Percentiles rank a stretch among this genome's conserved stretches.
Conservation (phyloP, 2,888 invertebrate species). For the Drosophila setosimentum region DNA sequence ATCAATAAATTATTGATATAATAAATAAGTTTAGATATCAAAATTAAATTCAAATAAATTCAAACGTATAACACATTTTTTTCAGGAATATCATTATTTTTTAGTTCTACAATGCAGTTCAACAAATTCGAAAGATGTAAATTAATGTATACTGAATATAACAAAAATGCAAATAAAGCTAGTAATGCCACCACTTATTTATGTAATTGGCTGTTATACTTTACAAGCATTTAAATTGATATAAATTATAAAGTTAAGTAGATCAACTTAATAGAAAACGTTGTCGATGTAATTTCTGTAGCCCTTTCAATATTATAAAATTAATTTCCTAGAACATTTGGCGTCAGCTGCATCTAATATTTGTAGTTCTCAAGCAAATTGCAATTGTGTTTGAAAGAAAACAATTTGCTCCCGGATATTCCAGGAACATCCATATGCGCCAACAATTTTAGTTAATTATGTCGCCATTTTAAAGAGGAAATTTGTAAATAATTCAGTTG, state of each 20-base stretch:
- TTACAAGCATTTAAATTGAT: neutral
- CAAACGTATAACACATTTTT: neutral
- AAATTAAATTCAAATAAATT: neutral
- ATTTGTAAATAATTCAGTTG: constrained; percentile 67
- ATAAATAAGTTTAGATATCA: neutral
- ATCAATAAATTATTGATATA: neutral
- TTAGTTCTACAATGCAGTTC: neutral
- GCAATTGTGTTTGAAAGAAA: constrained; percentile 13
- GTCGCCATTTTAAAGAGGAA: constrained; percentile 71
- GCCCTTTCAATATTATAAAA: neutral
- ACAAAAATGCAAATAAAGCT: neutral
- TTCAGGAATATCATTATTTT: neutral
- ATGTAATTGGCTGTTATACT: neutral
- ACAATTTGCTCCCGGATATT: neutral
- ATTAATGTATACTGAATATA: neutral
- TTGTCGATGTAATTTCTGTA: neutral
- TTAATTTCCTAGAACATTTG: constrained; percentile 6
- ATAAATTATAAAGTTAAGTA: neutral
- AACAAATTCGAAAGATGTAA: neutral
- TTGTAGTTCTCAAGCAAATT: constrained; percentile 26
- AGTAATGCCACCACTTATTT: neutral
- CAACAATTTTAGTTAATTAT: constrained; percentile 55
- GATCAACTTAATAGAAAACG: neutral
- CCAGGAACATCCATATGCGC: neutral
- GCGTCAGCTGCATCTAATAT: constrained; percentile 37